Base-by-base conservation (phyloP, 2,888 invertebrate genomes). In the Caenorhabditis sp. region DNA sequence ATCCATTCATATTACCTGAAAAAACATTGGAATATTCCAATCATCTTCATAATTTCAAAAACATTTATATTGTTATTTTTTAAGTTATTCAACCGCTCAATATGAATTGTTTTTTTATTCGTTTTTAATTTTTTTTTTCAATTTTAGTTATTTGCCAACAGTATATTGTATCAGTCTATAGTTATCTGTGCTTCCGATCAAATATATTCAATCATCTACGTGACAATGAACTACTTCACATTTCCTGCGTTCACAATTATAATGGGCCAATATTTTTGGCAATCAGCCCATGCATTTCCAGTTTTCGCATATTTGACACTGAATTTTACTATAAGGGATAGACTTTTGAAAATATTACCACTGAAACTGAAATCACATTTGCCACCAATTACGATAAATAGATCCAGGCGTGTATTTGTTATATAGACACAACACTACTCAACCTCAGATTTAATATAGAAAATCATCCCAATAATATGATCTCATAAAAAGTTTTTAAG, bases 1-100 rank as follows among this genome's bases (percentile, higher is more conserved):
- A 65, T 65, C 65, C 65, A 0, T 65, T 65, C 50, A 65, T 65
- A 36, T 61, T 50, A 12, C 23, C 20, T 17, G 50, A 21, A 8
- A 54, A 14, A 7, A 4, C 5, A 54, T 54, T 7, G 4, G 23
- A 23, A 7, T 54, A 54, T 25, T 20, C 10, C 5, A 54, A 54
- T 54, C 4, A 54, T 54, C 8, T 20, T 5, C 54, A 54, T 20
- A 54, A 4, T 10, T 10, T 20, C 3, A 54, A 54, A 8, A 54
- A 54, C 26, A 8, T 54, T 5, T 8, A 5, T 25, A 21, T 54
- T 26, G 54, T 54, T 8, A 20, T 54, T 54, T 21, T 5, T 3
- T n/a, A n/a, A n/a, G n/a, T n/a, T n/a, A n/a, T n/a, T n/a, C n/a
- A n/a, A n/a, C n/a, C n/a, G n/a, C n/a, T n/a, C n/a, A n/a, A n/a